These are phyloP conservation scores for Poliocrania exsul DNA, from an alignment of 2,797 vertebrate genomes.

Conservation along the genomic window DNA sequence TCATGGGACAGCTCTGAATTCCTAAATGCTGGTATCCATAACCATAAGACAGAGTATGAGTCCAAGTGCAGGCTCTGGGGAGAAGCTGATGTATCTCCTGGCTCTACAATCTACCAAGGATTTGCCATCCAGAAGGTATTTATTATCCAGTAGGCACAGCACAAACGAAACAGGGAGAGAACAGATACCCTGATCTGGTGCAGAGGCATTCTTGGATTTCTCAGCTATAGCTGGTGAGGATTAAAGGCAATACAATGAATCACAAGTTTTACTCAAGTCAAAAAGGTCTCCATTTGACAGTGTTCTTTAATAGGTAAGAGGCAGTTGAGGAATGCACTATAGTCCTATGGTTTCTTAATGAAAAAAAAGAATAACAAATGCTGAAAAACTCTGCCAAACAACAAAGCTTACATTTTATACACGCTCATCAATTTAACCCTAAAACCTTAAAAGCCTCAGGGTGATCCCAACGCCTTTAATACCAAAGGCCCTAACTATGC, in stretches of 20 bases:
- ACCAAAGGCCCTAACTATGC: slow-evolving; percentile 71
- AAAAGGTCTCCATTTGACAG: slow-evolving; percentile 23
- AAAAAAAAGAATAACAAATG: slow-evolving; percentile 74
- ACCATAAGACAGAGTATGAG: neutral
- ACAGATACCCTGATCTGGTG: neutral
- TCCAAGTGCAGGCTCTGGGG: neutral
- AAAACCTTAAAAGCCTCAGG: slow-evolving; percentile 77
- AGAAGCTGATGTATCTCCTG: neutral
- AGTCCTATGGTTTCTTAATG: slow-evolving; percentile 1
- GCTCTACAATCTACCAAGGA: neutral
- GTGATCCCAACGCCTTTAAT: slow-evolving; percentile 78
- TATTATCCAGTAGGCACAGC: neutral
- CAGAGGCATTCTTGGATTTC: neutral
- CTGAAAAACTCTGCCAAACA: slow-evolving; percentile 76
- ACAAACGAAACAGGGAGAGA: neutral
- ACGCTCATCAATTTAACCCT: slow-evolving; percentile 78
- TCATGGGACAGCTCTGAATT: neutral
- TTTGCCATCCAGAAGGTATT: neutral
- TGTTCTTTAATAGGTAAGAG: neutral
- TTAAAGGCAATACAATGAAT: neutral
- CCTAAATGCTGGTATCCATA: neutral
- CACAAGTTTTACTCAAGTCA: slow-evolving; percentile 10
- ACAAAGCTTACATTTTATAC: slow-evolving; percentile 81
- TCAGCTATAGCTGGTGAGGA: neutral
- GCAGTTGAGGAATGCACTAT: slow-evolving; percentile 9